Evolutionary conservation across 2,113 vertebrate species (phyloP), one percentile per base, ranked within the genome.

Genomic region (Dermatemys mawii): DNA sequence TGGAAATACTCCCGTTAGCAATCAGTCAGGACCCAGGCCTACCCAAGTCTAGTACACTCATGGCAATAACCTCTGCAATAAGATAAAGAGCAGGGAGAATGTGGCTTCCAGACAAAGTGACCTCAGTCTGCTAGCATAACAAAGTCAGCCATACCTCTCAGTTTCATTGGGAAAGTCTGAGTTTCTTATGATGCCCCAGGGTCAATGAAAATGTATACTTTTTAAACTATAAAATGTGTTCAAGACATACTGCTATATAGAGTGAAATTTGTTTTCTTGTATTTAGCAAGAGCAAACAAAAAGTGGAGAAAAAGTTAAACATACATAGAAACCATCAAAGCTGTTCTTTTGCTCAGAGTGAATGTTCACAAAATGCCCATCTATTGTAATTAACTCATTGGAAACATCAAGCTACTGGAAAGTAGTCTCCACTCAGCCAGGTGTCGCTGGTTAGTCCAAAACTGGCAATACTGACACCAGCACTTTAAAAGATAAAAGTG

Each of bases 151-250:
- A 60, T 32, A 8, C 16, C 16, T 63, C 57, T 6, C 57, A 60
- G 8, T 63, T 63, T 63, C 63, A 38, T 29, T n/a, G n/a, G 35
- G 17, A 67, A 17, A 38, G 63, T 19, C 8, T 17, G n/a, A 38
- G 35, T 67, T 19, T 67, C 7, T 67, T 19, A 26, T 4, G 24
- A 44, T 27, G 12, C 38, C 35, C 26, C 38, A 38, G 1, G 0
- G 1, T 4, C 11, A 3, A 6, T n/a, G 7, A 73, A 85, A 0
- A 2, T 8, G 55, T 22, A 0, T 2, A 49, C 6, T 81, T 90
- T 60, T 83, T 3, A n/a, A 16, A 81, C 54, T 49, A 44, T 24
- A 26, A 9, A 41, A 3, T 44, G 38, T 73, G 21, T 73, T 70
- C n/a, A 70, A 73, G 38, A 41, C 10, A 73, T 41, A 41, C 26